Evolutionary conservation across 2,888 invertebrate genomes (phyloP), one percentile per base, ranked within the genome.

Genomic region (Campoletis raptor): DNA sequence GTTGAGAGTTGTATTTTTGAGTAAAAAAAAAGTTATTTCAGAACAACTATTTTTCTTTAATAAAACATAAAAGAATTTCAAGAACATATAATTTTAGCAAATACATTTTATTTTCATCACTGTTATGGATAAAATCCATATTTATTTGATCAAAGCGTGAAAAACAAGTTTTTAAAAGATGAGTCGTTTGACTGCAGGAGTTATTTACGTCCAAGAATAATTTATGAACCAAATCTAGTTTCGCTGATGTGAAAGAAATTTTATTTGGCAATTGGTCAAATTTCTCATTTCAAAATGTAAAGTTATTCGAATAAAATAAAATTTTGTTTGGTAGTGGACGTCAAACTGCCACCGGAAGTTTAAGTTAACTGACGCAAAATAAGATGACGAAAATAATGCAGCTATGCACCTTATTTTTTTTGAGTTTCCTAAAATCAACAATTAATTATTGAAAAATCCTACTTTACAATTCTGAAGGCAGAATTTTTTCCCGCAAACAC

Each of bases 241-340:
- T 54, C 10, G 73, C 21, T 12, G 57, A 73, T 40, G 36, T 10
- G 72, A n/a, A 15, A 37, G 36, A 73, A 72, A 36, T 15, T 72
- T 72, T 52, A 73, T 54, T 73, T 73, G 54, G 36, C 10, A 52
- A 72, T 54, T 72, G 52, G 18, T 30, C 48, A 36, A 37, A 24
- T 72, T 57, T 40, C 12, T 40, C 2, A 30, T n/a, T 48, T 18
- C 12, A 21, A 48, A 70, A 70, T 30, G 52, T 54, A 2, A 12
- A 52, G 9, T 36, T 45, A 45, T 72, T 30, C 36, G 36, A 48
- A 54, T 21, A 36, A 36, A 72, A 37, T 8, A 7, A 10, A 72
- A 36, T 52, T 72, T 10, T 52, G 48, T 37, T 72, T 36, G 30
- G 9, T 30, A 15, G 18, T 70, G 45, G 3, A 18, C 8, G 42